Conservation (phyloP, 2,888 invertebrate genomes). For the Chrysodeixis includens region DNA sequence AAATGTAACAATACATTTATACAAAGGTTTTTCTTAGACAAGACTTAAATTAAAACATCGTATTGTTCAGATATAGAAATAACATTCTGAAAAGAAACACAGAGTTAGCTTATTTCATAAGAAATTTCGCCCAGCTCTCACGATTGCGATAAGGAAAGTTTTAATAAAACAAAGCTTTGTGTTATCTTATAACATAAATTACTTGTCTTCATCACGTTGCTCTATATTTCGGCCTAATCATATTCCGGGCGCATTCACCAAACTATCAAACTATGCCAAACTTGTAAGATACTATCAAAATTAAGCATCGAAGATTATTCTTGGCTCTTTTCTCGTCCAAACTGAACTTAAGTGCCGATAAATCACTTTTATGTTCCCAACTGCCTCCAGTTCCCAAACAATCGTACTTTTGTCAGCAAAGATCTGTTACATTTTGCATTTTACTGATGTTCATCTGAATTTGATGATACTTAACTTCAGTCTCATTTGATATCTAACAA, state of each 20-base stretch:
- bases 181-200: neutral
- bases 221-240: slow-evolving; percentile 14
- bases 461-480: slow-evolving; percentile 47
- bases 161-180: neutral
- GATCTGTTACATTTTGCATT: slow-evolving; percentile 58
- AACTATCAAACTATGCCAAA: slow-evolving; percentile 46
- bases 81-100: neutral
- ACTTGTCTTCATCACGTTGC: neutral
- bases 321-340: slow-evolving; percentile 59
- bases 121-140: neutral
- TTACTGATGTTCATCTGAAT: slow-evolving; percentile 51
- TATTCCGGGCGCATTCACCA: slow-evolving; percentile 43
- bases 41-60: too few species aligned
- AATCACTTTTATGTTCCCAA: slow-evolving; percentile 63
- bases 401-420: slow-evolving; percentile 47
- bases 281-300: slow-evolving; percentile 59
- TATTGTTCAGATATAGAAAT: neutral
- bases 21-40: too few species aligned
- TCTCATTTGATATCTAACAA: slow-evolving; percentile 20
- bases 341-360: slow-evolving; percentile 70
- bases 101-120: neutral
- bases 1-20: neutral
- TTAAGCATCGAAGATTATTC: slow-evolving; percentile 65
- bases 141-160: neutral
- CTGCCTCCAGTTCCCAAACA: slow-evolving; percentile 47